A percentile compares a stretch with the other conserved stretches of the same genome.
Evolutionary conservation across 2,113 vertebrate genomes (phyloP).

Genomic region (Mesocricetus auratus): DNA sequence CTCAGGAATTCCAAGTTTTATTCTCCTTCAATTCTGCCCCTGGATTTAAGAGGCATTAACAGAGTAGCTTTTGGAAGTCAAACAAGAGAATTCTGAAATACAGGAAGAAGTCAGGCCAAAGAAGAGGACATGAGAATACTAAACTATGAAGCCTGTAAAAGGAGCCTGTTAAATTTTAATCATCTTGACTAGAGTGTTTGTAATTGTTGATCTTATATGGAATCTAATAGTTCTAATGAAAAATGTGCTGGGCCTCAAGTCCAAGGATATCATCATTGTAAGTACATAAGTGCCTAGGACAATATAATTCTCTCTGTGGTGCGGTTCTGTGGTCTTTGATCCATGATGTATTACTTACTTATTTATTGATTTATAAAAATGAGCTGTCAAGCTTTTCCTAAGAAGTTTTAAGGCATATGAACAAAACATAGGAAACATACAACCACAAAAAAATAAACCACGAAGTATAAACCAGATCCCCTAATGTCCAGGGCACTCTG

Average conservation of each 20-base stretch:
- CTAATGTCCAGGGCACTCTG: conserved; percentile 69
- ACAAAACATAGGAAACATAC: conserved; percentile 78
- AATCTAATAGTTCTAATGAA: conserved; percentile 81
- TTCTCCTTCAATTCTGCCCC: conserved; percentile 67
- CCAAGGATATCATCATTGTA: conserved; percentile 82
- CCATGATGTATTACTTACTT: conserved; percentile 80
- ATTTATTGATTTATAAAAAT: conserved; percentile 85
- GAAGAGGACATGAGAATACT: conserved; percentile 60
- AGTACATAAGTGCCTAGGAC: conserved; percentile 77
- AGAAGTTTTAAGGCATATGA: conserved; percentile 75
- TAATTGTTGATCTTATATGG: conserved; percentile 78
- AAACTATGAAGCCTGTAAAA: conserved; percentile 68
- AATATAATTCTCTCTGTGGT: conserved; percentile 75
- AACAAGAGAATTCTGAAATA: conserved; percentile 76
- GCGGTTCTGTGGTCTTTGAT: conserved; percentile 73
- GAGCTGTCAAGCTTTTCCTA: conserved; percentile 77
- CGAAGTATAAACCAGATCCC: conserved; percentile 58
- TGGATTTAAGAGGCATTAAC: conserved; percentile 66
- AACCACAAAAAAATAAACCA: conserved; percentile 82
- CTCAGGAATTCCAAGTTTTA: conserved; percentile 59
- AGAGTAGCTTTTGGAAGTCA: conserved; percentile 79
- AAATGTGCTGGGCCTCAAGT: conserved; percentile 65
- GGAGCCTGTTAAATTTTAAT: conserved; percentile 80
- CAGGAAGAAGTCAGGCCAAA: conserved; percentile 72
- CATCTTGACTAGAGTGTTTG: conserved; percentile 66